A percentile compares a stretch with the other conserved stretches of the same genome.
These are phyloP conservation scores for Melanotaenia parkinsoni DNA, from an alignment of 2,797 vertebrate genomes.

Conservation along the genomic window DNA sequence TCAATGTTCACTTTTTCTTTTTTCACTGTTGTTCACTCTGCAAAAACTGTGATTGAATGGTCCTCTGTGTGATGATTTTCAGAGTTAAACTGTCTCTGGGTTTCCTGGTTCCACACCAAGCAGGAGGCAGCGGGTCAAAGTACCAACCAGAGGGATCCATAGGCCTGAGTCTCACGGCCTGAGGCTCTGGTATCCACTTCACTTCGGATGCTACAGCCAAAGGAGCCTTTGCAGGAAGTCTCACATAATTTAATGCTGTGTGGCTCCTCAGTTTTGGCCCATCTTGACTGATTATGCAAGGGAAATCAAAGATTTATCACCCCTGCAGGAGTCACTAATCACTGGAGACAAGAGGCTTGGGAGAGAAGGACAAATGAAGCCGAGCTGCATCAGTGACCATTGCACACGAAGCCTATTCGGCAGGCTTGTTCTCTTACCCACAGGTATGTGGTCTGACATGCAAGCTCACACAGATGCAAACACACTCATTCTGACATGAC, in stretches of 20 bases:
- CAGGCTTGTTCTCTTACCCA: slow-evolving; percentile 36
- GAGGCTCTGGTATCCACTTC: slow-evolving; percentile 75
- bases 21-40: slow-evolving; percentile 12
- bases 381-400: slow-evolving; percentile 67
- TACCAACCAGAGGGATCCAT: slow-evolving; percentile 74
- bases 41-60: slow-evolving; percentile 63
- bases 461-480: slow-evolving; percentile 60
- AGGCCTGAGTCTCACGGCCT: slow-evolving; percentile 48
- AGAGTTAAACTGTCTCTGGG: slow-evolving; percentile 74
- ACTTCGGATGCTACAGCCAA: slow-evolving; percentile 65
- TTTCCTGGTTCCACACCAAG: slow-evolving; percentile 73
- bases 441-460: slow-evolving; percentile 51
- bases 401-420: slow-evolving; percentile 19
- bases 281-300: slow-evolving; percentile 82
- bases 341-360: slow-evolving; percentile 70
- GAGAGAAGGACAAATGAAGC: slow-evolving; percentile 56
- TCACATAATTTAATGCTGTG: slow-evolving; percentile 85
- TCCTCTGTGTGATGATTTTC: slow-evolving; percentile 78
- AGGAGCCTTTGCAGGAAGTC: slow-evolving; percentile 81
- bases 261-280: slow-evolving; percentile 76
- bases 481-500: slow-evolving; percentile 47
- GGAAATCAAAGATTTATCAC: slow-evolving; percentile 84
- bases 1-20: slow-evolving; percentile 44
- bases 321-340: slow-evolving; percentile 85
- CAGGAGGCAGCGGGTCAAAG: slow-evolving; percentile 64